Evolutionary conservation across 2,888 invertebrate species (phyloP).

Genomic region (Lithophane ornitopus): DNA sequence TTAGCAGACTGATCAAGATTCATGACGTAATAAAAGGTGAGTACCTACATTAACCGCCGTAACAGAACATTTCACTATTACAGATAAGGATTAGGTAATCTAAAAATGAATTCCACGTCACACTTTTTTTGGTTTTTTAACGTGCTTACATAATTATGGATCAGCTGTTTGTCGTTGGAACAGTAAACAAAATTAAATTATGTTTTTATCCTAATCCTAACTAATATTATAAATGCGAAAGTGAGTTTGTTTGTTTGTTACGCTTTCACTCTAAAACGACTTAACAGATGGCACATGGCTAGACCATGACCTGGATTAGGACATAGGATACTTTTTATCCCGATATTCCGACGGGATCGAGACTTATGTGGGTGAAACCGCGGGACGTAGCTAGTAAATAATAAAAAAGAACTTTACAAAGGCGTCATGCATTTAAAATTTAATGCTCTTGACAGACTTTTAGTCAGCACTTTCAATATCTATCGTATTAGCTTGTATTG

Average conservation of each 20-base stretch:
- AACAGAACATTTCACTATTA: slow-evolving; percentile 12
- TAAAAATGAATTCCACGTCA: neutral
- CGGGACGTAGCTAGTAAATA: too few relatives aligned
- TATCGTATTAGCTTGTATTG: too few relatives aligned
- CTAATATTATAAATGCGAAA: too few relatives aligned
- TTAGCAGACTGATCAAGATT: slow-evolving; percentile 22
- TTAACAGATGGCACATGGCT: too few relatives aligned
- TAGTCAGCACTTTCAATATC: neutral
- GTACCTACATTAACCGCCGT: slow-evolving; percentile 1
- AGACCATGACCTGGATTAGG: too few relatives aligned
- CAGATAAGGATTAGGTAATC: neutral
- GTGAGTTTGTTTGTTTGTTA: too few relatives aligned
- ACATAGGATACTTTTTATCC: too few relatives aligned
- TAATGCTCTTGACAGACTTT: neutral
- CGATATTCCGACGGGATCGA: too few relatives aligned
- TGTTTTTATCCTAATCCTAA: too few relatives aligned
- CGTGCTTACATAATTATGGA: neutral
- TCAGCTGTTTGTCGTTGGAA: neutral
- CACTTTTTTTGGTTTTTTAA: neutral
- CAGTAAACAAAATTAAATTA: neutral
- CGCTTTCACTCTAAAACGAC: too few relatives aligned
- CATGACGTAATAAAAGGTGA: slow-evolving; percentile 22
- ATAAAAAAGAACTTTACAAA: neutral
- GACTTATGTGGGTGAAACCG: too few relatives aligned
- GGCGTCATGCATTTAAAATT: too few relatives aligned